Base-by-base conservation (phyloP, 35 echinoderm and acorn worm genomes). In the Heliocidaris tuberculata region DNA sequence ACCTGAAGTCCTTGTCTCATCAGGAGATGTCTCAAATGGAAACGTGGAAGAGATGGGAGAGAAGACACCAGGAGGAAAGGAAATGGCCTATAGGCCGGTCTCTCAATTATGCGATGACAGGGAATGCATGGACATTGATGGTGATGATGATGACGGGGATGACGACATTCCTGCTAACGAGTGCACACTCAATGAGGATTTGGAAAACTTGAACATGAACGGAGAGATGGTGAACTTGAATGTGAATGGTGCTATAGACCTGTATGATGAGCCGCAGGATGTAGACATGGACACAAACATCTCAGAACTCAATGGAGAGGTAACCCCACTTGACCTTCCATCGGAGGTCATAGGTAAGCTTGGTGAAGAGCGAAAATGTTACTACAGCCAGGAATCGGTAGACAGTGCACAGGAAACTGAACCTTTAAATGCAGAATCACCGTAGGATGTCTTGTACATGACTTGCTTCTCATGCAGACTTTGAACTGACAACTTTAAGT, bases 181-280 rank as follows among this genome's bases (percentile, higher is more conserved):
- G 50, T 59, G 47, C 24, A 30, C 47, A 30, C 47, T 93, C 13
- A 59, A 93, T 49, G 91, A 93, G 48, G 91, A 93, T 31, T 31
- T 93, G 91, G 91, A 49, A 47, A 93, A 52, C 29, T 49, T 59
- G 48, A 93, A 93, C 91, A 93, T 93, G 91, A 93, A 93, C 30
- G 91, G 91, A 5, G 91, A 93, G 48, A 93, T 93, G 47, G 91
- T 93, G 13, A 93, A 93, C 91, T 59, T 93, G 91, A 93, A 93
- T 59, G 47, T 93, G 91, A 93, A 93, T 48, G 91, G 91, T 93
- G 91, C 91, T 93, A 59, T 93, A 15, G 91, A 93, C 91, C 2
- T 93, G 91, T 93, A 52, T 59, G 50, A 49, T 30, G 91, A 59
- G 29, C 31, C 87, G 32, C 31, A 89, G 31, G 50, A 93, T 59